Percentiles rank a stretch among this genome's conserved stretches.
Conservation (phyloP, 2,888 invertebrate genomes). For the Xylota segnis region DNA sequence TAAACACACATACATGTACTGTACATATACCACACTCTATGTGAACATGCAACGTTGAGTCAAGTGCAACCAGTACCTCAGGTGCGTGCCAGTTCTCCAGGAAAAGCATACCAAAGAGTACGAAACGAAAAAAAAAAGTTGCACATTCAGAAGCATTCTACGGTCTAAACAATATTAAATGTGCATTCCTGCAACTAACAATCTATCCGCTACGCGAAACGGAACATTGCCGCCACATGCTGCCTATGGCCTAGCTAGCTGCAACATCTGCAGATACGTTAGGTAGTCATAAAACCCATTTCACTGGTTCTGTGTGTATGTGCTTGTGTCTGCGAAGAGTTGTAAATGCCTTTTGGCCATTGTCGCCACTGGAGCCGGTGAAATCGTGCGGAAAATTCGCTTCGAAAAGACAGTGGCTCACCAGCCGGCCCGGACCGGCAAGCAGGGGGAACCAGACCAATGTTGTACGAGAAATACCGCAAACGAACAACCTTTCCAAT, state of each 20-base stretch:
- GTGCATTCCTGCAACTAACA: slow-evolving; percentile 72
- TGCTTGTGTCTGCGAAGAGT: slow-evolving; percentile 28
- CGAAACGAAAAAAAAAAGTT: slow-evolving; percentile 24
- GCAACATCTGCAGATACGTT: slow-evolving; percentile 69
- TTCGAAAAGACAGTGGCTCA: slow-evolving; percentile 52
- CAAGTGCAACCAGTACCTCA: slow-evolving; percentile 72
- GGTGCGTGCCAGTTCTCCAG: slow-evolving; percentile 71
- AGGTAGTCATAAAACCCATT: slow-evolving; percentile 42
- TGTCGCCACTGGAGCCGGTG: slow-evolving; percentile 75
- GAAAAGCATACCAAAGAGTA: slow-evolving; percentile 42
- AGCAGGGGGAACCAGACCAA: slow-evolving; percentile 29
- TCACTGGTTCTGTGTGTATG: slow-evolving; percentile 7
- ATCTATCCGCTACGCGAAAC: slow-evolving; percentile 75
- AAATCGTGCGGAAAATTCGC: slow-evolving; percentile 75
- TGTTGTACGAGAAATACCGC: slow-evolving; percentile 68
- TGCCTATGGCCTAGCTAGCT: slow-evolving; percentile 53
- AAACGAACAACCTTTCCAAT: slow-evolving; percentile 66
- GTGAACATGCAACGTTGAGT: slow-evolving; percentile 52
- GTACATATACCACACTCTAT: neutral
- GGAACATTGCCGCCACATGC: slow-evolving; percentile 71
- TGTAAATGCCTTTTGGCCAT: slow-evolving; percentile 73
- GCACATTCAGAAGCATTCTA: slow-evolving; percentile 53
- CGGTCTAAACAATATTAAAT: slow-evolving; percentile 68
- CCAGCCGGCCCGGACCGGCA: slow-evolving; percentile 8
- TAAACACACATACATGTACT: slow-evolving; percentile 21